Evolutionary conservation across 2,113 vertebrate genomes (phyloP), one percentile per base, ranked within the genome.

Genomic region (Solea senegalensis): DNA sequence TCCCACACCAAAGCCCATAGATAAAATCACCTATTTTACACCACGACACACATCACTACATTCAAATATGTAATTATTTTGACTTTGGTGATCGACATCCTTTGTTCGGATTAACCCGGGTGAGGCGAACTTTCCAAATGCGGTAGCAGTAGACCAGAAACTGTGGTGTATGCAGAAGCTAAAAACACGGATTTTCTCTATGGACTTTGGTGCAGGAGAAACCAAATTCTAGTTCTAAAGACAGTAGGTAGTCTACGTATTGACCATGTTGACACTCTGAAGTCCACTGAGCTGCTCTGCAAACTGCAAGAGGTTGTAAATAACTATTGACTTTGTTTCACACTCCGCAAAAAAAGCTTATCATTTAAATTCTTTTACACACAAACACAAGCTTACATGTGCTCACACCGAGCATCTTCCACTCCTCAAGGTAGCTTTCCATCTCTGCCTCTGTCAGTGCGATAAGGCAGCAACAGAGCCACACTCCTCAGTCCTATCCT

Each of bases 381-480:
- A 44, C 50, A 15, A 49, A 39, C 59, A 49, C 34, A 65, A n/a
- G 4, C 28, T 55, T 4, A 14, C 46, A 52, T 53, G 10, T 26
- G 44, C 44, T 61, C 54, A 65, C 54, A 50, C 60, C 55, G 41
- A 65, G 53, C 6, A 53, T 75, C 72, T 62, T 26, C 27, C 64
- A 53, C 21, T 63, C 61, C 57, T 46, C 49, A 58, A 77, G 69
- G 58, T 70, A 83, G 58, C 61, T 66, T 50, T 74, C 59, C 61
- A 69, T 77, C 76, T 54, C 67, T 74, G 62, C 14, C 45, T 76
- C 59, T 65, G 57, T 70, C 74, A 74, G 68, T 34, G 63, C 4
- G 53, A 76, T 76, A 70, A 81, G 69, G 28, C 78, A 59, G 52
- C 12, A 3, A 72, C 44, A 66, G 53, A 81, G 74, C 65, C 71